Conservation (phyloP, 2,797 vertebrate genomes). For the Muscicapa comitata region DNA sequence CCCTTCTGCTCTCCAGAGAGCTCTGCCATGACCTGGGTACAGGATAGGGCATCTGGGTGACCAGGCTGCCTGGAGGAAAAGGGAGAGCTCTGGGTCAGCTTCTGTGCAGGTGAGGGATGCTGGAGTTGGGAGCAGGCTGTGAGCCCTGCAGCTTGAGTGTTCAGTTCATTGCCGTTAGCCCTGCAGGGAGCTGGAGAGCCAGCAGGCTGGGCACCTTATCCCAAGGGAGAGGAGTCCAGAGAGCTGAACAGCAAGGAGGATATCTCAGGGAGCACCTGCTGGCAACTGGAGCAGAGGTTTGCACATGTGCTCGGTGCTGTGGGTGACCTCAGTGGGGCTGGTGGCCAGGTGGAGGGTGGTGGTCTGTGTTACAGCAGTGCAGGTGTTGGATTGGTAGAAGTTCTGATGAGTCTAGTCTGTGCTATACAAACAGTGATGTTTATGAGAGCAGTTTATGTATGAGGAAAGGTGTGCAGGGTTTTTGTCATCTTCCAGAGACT, state of each 20-base stretch:
- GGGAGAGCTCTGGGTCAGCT: neutral
- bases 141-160: neutral
- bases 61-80: neutral
- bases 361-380: neutral
- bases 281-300: fast-evolving
- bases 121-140: neutral
- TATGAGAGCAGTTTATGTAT: neutral
- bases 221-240: neutral
- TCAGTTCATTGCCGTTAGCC: fast-evolving
- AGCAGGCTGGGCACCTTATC: fast-evolving
- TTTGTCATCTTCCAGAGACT: neutral
- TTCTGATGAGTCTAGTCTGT: neutral
- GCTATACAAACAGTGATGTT: neutral
- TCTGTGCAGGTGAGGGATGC: neutral
- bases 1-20: neutral
- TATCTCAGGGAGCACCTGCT: neutral
- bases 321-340: neutral
- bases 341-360: neutral
- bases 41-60: neutral
- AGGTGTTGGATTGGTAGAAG: neutral
- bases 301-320: neutral
- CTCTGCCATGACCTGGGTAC: neutral
- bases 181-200: neutral
- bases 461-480: neutral
- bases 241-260: neutral